These are phyloP conservation scores for Aspidiotus destructor DNA, from an alignment of 2,888 invertebrate genomes.

Conservation along the genomic window DNA sequence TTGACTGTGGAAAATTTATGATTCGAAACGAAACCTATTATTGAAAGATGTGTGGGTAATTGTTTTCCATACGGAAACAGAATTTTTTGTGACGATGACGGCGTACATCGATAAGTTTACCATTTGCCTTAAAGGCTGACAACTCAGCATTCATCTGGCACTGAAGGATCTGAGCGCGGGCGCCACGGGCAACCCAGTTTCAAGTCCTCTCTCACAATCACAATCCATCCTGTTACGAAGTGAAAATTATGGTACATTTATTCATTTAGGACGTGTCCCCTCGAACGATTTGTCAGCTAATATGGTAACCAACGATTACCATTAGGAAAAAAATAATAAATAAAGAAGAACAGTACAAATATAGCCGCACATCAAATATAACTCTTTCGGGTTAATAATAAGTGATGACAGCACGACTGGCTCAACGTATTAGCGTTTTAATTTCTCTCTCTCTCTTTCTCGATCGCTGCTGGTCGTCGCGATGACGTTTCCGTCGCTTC, in stretches of 20 bases:
- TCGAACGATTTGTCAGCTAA: constrained; percentile 30
- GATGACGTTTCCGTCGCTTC: too few relatives aligned
- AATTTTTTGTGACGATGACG: not conserved
- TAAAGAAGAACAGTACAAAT: not conserved
- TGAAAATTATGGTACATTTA: constrained; percentile 27
- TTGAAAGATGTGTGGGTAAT: too few relatives aligned
- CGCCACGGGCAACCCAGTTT: constrained; percentile 20
- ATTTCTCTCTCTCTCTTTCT: too few relatives aligned
- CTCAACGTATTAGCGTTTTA: not conserved
- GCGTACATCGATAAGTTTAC: too few relatives aligned
- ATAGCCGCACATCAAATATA: constrained; percentile 1
- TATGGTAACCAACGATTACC: constrained; percentile 30
- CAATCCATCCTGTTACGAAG: constrained; percentile 24
- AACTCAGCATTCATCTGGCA: not conserved
- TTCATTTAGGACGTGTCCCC: constrained; percentile 31
- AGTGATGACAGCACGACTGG: not conserved
- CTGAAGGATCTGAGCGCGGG: not conserved
- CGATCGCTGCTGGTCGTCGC: too few relatives aligned
- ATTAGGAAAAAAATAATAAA: constrained; percentile 8
- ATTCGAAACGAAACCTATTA: too few relatives aligned
- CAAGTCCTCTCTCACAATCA: constrained; percentile 15
- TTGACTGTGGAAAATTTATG: too few relatives aligned
- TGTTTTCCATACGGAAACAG: not conserved
- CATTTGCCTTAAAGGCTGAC: not conserved
- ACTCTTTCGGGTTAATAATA: not conserved